phyloP scores from a whole-genome alignment of 2,888 invertebrate species.

The Seira sanloemensis region DNA sequence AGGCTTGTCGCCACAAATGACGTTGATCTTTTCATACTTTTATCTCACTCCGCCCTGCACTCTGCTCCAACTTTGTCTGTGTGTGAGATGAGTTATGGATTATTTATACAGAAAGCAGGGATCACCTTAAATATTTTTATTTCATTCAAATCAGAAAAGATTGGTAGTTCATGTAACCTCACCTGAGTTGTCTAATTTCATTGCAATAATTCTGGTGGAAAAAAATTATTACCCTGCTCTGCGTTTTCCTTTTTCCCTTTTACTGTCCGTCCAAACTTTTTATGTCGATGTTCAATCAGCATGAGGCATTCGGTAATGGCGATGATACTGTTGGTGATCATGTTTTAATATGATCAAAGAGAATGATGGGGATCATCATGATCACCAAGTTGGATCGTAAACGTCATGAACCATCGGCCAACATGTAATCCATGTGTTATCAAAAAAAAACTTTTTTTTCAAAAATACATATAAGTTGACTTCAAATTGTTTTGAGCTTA shows the following conservation, averaged over 20 bases:
- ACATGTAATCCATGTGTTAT: slow-evolving; percentile 3
- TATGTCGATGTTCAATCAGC: slow-evolving; percentile 39
- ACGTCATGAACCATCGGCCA: slow-evolving; percentile 24
- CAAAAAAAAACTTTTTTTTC: slow-evolving; percentile 25
- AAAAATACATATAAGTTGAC: too few species aligned
- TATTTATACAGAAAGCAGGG: neutral
- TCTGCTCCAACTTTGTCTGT: neutral
- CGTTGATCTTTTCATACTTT: neutral
- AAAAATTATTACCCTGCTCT: slow-evolving; percentile 26
- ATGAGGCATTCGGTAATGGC: slow-evolving; percentile 39
- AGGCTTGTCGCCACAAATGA: slow-evolving; percentile 8
- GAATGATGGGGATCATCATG: slow-evolving; percentile 6
- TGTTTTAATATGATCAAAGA: slow-evolving; percentile 13
- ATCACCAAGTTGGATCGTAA: slow-evolving; percentile 18
- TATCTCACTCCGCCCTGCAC: neutral
- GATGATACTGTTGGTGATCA: slow-evolving; percentile 3
- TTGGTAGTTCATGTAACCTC: slow-evolving; percentile 6
- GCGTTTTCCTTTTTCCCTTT: slow-evolving; percentile 14
- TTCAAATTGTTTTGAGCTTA: neutral
- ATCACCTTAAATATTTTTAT: neutral
- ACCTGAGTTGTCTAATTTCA: slow-evolving; percentile 14
- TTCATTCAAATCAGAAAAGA: neutral
- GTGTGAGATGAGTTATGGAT: neutral
- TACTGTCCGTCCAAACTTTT: slow-evolving; percentile 32
- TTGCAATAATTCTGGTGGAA: slow-evolving; percentile 3